Evolutionary conservation across 2,797 vertebrate genomes (phyloP).

Genomic region (Galaxias olidus): DNA sequence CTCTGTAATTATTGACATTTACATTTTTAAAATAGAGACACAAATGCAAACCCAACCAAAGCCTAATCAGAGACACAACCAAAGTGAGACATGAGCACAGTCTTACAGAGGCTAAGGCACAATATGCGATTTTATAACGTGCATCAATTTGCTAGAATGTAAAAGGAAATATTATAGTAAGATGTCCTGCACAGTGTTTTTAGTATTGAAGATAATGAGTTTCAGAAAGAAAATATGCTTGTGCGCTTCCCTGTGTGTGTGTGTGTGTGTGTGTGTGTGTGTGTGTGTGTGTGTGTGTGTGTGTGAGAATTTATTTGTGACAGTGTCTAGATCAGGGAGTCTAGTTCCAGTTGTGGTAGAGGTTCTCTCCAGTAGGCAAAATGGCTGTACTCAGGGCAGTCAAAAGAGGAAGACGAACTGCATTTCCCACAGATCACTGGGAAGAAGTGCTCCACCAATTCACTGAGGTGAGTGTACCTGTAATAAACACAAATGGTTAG

Average conservation of each 20-base stretch:
- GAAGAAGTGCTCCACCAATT: constrained; percentile 91
- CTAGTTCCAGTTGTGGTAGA: constrained; percentile 71
- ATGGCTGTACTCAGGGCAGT: constrained; percentile 83
- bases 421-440: constrained; percentile 70
- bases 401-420: constrained; percentile 53
- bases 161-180: constrained; percentile 17
- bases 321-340: constrained; percentile 59
- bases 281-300: background rate
- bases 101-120: no score
- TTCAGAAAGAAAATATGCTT: background rate
- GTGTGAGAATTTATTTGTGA: background rate
- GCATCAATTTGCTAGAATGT: background rate
- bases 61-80: no score
- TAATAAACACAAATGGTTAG: constrained; percentile 22
- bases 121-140: no score
- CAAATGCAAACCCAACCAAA: no score
- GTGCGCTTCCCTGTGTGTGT: background rate
- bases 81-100: no score
- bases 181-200: constrained; percentile 9
- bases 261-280: background rate
- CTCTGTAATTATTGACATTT: no score
- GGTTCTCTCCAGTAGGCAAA: constrained; percentile 84
- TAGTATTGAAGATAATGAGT: background rate
- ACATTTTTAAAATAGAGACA: no score
- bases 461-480: constrained; percentile 85